Percentiles rank a stretch among this genome's conserved stretches.
phyloP scores from a whole-genome alignment of 1,140 invertebrate genomes.

The Caerostris darwini region DNA sequence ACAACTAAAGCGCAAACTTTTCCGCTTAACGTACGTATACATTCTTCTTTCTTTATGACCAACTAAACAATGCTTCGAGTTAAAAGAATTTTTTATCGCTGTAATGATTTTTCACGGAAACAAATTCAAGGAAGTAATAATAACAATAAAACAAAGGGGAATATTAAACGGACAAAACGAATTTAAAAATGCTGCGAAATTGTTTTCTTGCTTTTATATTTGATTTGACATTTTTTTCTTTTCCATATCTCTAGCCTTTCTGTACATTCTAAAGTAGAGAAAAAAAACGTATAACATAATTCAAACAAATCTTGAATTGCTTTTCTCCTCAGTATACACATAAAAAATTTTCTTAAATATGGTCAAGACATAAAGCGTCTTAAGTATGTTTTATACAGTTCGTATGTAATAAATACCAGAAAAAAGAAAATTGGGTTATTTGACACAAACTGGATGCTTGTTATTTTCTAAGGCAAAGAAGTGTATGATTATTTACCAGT shows the following conservation, averaged over 20 bases:
- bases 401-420: neutral
- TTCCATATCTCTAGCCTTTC: neutral
- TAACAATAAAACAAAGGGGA: neutral
- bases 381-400: neutral
- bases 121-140: neutral
- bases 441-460: neutral
- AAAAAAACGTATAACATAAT: neutral
- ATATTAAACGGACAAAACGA: constrained; percentile 27
- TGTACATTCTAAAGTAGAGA: neutral
- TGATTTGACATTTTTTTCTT: constrained; percentile 28
- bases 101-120: constrained; percentile 12
- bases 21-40: neutral
- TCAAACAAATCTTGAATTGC: neutral
- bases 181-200: constrained; percentile 21
- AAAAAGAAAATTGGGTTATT: neutral
- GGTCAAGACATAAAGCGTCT: neutral
- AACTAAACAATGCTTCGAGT: neutral
- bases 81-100: neutral
- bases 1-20: constrained; percentile 29
- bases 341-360: neutral
- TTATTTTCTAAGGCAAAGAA: no score
- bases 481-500: neutral
- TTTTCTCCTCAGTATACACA: neutral
- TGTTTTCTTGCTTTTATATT: constrained; percentile 7
- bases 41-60: neutral